A percentile compares a stretch with the other conserved stretches of the same genome.
These are phyloP conservation scores for Brachyistius frenatus DNA, from an alignment of 2,113 vertebrate genomes.

Conservation along the genomic window DNA sequence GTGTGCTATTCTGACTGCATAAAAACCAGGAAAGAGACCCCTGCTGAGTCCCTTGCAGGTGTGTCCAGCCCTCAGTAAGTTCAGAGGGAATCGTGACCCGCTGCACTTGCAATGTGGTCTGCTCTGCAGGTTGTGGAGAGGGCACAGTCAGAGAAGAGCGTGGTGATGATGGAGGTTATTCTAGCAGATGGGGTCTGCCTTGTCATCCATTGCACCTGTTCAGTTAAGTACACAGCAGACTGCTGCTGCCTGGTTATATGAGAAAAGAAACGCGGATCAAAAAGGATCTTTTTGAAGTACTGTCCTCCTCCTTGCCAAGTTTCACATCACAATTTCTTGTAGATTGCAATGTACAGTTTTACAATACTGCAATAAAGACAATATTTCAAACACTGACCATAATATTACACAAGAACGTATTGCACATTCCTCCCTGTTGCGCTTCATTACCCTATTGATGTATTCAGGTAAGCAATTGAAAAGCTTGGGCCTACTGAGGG, in stretches of 20 bases:
- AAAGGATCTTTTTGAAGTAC: slow-evolving; percentile 1
- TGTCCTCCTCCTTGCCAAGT: background rate
- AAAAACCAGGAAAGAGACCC: slow-evolving; percentile 10
- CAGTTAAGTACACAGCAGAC: slow-evolving; percentile 9
- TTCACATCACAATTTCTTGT: background rate
- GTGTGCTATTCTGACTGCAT: background rate
- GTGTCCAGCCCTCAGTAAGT: background rate
- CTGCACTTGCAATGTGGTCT: slow-evolving; percentile 28
- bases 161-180: slow-evolving; percentile 20
- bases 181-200: slow-evolving; percentile 29
- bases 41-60: slow-evolving; percentile 10
- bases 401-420: background rate
- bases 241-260: slow-evolving; percentile 7
- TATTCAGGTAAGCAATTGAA: slow-evolving; percentile 51
- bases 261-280: background rate
- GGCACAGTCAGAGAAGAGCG: slow-evolving; percentile 3
- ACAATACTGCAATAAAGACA: background rate
- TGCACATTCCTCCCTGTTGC: background rate
- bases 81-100: slow-evolving; percentile 17
- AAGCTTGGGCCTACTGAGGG: slow-evolving; percentile 26
- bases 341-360: background rate
- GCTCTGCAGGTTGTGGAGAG: slow-evolving; percentile 20
- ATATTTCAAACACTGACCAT: slow-evolving; percentile 7
- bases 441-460: slow-evolving; percentile 38
- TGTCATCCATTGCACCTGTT: slow-evolving; percentile 29